Evolutionary conservation across 2,888 invertebrate genomes (phyloP).

Genomic region (Papilio gigon): DNA sequence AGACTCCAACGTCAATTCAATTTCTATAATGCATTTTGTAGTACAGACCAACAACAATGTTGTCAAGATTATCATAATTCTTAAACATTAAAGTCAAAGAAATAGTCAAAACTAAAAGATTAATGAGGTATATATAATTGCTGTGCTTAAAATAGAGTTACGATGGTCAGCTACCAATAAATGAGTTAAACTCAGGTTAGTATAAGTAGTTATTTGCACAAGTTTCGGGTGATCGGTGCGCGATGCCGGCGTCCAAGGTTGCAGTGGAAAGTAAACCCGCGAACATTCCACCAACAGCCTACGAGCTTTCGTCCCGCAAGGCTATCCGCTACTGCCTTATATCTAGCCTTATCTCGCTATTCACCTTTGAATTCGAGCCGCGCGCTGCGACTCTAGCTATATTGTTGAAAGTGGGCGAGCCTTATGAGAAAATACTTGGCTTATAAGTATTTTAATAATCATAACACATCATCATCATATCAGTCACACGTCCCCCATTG

Average conservation of each 20-base stretch:
- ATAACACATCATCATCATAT: too few species aligned
- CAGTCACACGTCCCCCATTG: too few species aligned
- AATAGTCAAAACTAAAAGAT: too few species aligned
- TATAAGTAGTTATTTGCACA: constrained; percentile 49
- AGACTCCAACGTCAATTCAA: too few species aligned
- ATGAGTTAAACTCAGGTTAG: constrained; percentile 45
- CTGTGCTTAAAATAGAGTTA: too few species aligned
- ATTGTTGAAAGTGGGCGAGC: constrained; percentile 39
- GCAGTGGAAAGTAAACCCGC: constrained; percentile 64
- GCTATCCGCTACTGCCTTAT: constrained; percentile 55
- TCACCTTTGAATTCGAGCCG: constrained; percentile 48
- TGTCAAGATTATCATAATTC: too few species aligned
- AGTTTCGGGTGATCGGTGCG: constrained; percentile 54
- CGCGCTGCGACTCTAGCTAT: constrained; percentile 42
- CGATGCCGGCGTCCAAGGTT: constrained; percentile 55
- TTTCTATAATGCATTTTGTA: too few species aligned
- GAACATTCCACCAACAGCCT: constrained; percentile 62
- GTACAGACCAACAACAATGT: too few species aligned
- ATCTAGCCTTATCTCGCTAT: constrained; percentile 51
- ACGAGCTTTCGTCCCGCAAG: constrained; percentile 72
- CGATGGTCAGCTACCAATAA: constrained; percentile 41
- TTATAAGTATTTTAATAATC: neutral
- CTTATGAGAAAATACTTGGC: constrained; percentile 15
- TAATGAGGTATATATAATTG: too few species aligned
- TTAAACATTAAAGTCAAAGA: too few species aligned